Percentiles rank a stretch among this genome's conserved stretches.
Conservation (phyloP, 2,797 vertebrate species). For the Micromesistius poutassou region DNA sequence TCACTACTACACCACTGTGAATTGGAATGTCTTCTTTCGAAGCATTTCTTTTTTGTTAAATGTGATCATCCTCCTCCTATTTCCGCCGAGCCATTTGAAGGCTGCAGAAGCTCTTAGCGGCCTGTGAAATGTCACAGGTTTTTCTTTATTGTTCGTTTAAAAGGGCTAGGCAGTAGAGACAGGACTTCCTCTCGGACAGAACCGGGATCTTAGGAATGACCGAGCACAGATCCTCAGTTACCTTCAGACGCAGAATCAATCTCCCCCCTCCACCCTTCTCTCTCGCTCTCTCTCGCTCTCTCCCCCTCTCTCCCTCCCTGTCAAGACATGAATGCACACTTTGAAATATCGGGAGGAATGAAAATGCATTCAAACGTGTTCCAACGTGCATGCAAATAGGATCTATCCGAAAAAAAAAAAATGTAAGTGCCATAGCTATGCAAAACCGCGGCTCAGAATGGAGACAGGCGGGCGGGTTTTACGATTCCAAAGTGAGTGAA, state of each 20-base stretch:
- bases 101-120: conserved; percentile 31
- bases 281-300: not conserved
- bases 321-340: not conserved
- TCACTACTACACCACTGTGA: not conserved
- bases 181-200: not conserved
- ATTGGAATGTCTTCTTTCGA: not conserved
- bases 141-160: conserved; percentile 33
- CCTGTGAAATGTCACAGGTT: conserved; percentile 52
- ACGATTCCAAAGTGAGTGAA: not conserved
- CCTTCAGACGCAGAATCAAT: not conserved
- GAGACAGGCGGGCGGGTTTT: not conserved
- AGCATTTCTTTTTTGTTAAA: not conserved
- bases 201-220: not conserved
- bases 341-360: not conserved
- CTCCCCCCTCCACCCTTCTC: not conserved
- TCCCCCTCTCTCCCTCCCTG: not conserved
- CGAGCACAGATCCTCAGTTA: not conserved
- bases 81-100: not conserved
- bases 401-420: not conserved
- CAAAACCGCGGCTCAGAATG: too few relatives aligned
- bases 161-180: conserved; percentile 17
- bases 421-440: too few relatives aligned
- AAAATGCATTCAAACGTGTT: not conserved
- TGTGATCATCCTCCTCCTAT: not conserved
- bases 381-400: not conserved